Conservation (phyloP, 2,797 vertebrate species). For the Periophthalmus magnuspinnatus region DNA sequence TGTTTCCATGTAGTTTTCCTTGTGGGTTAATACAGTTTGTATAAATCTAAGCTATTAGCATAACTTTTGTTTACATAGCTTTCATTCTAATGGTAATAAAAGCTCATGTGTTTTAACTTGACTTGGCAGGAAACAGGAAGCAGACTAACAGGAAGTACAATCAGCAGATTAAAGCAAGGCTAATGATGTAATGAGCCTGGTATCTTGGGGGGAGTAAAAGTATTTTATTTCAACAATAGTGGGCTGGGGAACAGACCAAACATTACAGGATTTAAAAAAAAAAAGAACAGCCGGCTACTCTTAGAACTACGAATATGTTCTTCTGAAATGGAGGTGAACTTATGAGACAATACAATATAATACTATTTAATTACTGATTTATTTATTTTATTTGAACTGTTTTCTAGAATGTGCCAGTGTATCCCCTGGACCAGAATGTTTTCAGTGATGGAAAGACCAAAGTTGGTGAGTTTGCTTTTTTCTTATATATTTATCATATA, state of each 20-base stretch:
- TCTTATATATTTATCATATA: too few species aligned
- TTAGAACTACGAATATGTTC: background rate
- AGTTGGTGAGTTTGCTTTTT: conserved; percentile 70
- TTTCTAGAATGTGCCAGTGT: conserved; percentile 50
- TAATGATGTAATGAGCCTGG: background rate
- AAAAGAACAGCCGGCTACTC: background rate
- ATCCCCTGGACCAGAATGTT: conserved; percentile 51
- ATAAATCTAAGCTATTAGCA: background rate
- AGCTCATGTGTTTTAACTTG: background rate
- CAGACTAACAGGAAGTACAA: conserved; percentile 5
- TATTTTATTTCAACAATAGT: conserved; percentile 2
- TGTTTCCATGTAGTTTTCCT: too few species aligned
- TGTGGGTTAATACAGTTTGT: too few species aligned
- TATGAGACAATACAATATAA: background rate
- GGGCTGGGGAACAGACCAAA: background rate
- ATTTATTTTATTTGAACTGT: background rate
- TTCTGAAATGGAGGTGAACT: background rate
- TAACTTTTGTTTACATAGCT: background rate
- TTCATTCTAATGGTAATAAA: background rate
- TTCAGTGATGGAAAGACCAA: conserved; percentile 67
- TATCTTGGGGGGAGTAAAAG: background rate
- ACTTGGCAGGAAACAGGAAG: conserved; percentile 43
- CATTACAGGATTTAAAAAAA: background rate
- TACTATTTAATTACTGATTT: too few species aligned
- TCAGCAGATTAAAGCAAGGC: background rate